Conservation (phyloP, 2,888 invertebrate genomes). For the Microctonus brassicae region DNA sequence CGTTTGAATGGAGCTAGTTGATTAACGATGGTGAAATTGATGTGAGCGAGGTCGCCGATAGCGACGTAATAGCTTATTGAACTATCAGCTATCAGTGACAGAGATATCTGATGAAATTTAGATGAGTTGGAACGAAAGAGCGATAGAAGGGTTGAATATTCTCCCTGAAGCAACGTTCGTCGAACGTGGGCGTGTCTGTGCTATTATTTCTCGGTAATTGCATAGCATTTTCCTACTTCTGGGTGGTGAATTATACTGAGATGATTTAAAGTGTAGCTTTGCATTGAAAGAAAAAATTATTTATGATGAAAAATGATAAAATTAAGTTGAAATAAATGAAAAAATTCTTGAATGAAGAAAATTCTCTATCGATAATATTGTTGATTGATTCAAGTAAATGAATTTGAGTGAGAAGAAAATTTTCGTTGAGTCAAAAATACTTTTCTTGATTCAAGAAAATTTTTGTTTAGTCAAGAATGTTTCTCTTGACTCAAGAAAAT, state of each 20-base stretch:
- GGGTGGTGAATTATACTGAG: conserved; percentile 34
- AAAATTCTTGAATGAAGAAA: too few species aligned
- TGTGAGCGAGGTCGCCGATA: background rate
- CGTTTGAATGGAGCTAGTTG: background rate
- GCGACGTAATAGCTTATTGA: conserved; percentile 13
- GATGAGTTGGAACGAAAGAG: background rate
- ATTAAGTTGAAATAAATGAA: too few species aligned
- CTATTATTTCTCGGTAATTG: conserved; percentile 47
- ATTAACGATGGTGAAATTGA: conserved; percentile 6
- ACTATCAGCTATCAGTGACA: background rate
- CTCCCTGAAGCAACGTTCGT: conserved; percentile 4
- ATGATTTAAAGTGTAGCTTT: background rate
- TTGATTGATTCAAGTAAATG: too few species aligned
- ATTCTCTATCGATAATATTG: too few species aligned
- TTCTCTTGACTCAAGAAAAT: too few species aligned
- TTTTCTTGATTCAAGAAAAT: too few species aligned
- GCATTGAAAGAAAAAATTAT: too few species aligned
- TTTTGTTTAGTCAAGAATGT: too few species aligned
- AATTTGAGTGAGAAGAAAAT: too few species aligned
- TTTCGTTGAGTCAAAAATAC: too few species aligned
- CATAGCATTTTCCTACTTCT: conserved; percentile 41
- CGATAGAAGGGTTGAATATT: conserved; percentile 13
- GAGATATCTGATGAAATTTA: too few species aligned
- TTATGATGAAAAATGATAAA: too few species aligned
- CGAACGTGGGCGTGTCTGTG: conserved; percentile 43